A percentile compares a stretch with the other conserved stretches of the same genome.
phyloP scores from a whole-genome alignment of 2,113 vertebrate species.

The Python bivittatus region DNA sequence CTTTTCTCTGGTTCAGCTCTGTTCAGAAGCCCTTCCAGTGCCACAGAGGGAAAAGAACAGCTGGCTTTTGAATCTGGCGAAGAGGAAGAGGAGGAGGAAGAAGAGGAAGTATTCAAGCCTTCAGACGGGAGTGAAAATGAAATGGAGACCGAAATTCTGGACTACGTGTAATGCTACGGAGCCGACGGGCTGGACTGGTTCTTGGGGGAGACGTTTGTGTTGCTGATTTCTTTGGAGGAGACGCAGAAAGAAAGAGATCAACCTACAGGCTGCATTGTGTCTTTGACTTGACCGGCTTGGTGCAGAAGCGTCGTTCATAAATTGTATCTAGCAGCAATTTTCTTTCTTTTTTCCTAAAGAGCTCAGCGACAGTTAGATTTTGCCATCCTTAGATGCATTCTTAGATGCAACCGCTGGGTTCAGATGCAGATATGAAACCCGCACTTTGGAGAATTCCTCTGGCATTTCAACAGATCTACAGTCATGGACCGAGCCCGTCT shows the following conservation, averaged over 20 bases:
- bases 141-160: conserved; percentile 96
- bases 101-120: conserved; percentile 87
- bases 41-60: conserved; percentile 65
- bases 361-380: not conserved
- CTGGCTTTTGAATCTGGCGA: conserved; percentile 70
- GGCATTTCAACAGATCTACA: too few species aligned
- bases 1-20: conserved; percentile 66
- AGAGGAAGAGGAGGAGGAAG: conserved; percentile 83
- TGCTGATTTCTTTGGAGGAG: not conserved
- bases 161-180: conserved; percentile 81
- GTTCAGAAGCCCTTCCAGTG: conserved; percentile 71
- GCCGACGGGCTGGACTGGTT: not conserved
- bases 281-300: not conserved
- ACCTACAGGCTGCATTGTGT: not conserved
- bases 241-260: not conserved
- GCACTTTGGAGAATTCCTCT: not conserved
- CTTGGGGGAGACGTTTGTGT: not conserved
- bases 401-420: not conserved
- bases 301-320: not conserved
- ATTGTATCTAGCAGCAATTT: not conserved
- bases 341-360: not conserved
- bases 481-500: not conserved
- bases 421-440: not conserved
- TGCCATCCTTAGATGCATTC: not conserved
- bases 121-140: conserved; percentile 96